These are phyloP conservation scores for Hippoglossus hippoglossus DNA, from an alignment of 2,797 vertebrate genomes.

Conservation along the genomic window DNA sequence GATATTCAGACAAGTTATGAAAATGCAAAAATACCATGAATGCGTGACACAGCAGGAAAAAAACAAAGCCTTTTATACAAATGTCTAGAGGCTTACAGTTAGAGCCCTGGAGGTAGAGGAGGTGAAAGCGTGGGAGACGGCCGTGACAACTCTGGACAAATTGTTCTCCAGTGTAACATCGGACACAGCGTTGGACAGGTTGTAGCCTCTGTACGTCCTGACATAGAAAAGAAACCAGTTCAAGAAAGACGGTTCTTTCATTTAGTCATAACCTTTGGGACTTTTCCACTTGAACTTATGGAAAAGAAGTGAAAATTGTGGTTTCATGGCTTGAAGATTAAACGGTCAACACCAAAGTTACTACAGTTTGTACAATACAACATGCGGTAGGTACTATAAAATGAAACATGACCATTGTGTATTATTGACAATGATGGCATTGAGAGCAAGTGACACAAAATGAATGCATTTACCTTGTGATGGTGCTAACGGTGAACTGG, in stretches of 20 bases:
- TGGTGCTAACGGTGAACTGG: constrained; percentile 94
- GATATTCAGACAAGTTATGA: not conserved
- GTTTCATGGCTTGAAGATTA: not conserved
- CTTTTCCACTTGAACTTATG: not conserved
- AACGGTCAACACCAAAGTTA: not conserved
- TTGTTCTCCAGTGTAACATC: constrained; percentile 96
- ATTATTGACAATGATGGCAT: too few relatives aligned
- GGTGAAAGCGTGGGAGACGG: constrained; percentile 90
- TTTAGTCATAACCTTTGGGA: not conserved
- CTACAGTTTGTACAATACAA: not conserved
- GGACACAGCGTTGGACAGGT: constrained; percentile 84
- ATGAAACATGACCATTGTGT: not conserved
- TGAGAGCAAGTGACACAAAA: not conserved
- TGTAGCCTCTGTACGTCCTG: constrained; percentile 96
- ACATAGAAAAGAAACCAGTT: constrained; percentile 2
- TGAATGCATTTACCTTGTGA: constrained; percentile 87
- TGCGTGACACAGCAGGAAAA: fast-evolving
- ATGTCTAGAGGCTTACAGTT: constrained; percentile 83
- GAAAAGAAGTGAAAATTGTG: not conserved
- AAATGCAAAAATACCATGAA: not conserved
- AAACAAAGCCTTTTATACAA: not conserved
- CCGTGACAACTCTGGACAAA: constrained; percentile 92
- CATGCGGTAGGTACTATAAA: not conserved
- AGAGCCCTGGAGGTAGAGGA: constrained; percentile 92
- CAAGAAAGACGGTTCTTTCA: not conserved